Evolutionary conservation across 2,113 vertebrate genomes (phyloP).

Genomic region (Rafetus swinhoei): DNA sequence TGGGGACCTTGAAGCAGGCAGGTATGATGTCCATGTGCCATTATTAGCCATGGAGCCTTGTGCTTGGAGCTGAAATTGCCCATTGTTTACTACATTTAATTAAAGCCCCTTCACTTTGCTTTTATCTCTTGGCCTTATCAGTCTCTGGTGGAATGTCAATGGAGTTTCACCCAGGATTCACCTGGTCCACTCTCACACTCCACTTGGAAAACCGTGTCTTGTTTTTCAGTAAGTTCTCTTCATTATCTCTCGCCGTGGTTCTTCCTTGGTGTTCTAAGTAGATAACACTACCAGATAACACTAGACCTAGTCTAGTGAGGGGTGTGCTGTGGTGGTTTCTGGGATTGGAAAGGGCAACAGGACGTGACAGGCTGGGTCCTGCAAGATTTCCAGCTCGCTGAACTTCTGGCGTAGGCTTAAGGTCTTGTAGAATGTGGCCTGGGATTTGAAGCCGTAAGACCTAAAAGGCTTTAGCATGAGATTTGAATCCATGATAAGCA

Average conservation of each 20-base stretch:
- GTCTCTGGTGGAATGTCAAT: accelerated
- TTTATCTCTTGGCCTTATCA: not conserved
- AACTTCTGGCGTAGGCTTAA: too few relatives aligned
- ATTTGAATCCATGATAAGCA: too few relatives aligned
- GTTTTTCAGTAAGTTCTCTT: not conserved
- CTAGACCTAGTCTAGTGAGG: not conserved
- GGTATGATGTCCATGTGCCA: not conserved
- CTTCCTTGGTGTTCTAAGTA: not conserved
- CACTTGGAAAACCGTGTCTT: not conserved
- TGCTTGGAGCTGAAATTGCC: not conserved
- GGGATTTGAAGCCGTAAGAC: too few relatives aligned
- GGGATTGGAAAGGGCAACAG: too few relatives aligned
- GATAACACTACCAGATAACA: not conserved
- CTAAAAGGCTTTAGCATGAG: too few relatives aligned
- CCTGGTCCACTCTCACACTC: not conserved
- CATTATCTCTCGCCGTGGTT: not conserved
- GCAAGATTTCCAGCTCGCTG: too few relatives aligned
- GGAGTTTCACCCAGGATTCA: not conserved
- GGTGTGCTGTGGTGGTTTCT: not conserved
- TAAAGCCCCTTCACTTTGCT: not conserved
- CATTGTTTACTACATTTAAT: not conserved
- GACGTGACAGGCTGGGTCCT: too few relatives aligned
- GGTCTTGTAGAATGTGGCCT: too few relatives aligned
- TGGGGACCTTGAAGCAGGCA: not conserved
- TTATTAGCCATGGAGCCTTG: not conserved